Conservation (phyloP, 2,113 vertebrate genomes). For the Pleuronectes platessa region DNA sequence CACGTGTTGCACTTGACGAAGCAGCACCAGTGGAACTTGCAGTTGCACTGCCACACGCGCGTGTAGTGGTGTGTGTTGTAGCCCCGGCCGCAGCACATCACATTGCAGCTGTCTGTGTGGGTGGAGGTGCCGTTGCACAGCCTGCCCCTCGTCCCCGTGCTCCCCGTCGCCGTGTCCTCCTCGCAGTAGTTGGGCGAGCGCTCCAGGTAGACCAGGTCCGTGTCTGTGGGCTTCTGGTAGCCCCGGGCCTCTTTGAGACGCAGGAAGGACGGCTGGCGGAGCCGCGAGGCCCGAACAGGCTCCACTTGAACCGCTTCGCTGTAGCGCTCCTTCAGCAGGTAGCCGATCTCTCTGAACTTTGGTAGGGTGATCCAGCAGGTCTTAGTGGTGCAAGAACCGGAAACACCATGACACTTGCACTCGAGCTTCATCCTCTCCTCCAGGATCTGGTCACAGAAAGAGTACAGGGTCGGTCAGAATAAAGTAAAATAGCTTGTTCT, state of each 20-base stretch:
- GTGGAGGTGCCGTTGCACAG: slow-evolving; percentile 96
- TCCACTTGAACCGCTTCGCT: slow-evolving; percentile 93
- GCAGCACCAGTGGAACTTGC: slow-evolving; percentile 99
- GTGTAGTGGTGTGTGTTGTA: slow-evolving; percentile 98
- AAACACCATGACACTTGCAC: slow-evolving; percentile 97
- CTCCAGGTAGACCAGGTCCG: slow-evolving; percentile 96
- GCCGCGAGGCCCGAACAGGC: slow-evolving; percentile 91
- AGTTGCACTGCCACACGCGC: slow-evolving; percentile 97
- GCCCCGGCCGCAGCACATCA: slow-evolving; percentile 97
- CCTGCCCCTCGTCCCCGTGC: slow-evolving; percentile 93
- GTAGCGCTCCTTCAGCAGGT: slow-evolving; percentile 96
- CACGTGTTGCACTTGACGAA: slow-evolving; percentile 98
- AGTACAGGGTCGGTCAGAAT: slow-evolving; percentile 15
- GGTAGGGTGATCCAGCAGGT: slow-evolving; percentile 99
- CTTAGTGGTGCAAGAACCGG: slow-evolving; percentile 97
- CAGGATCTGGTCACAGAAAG: slow-evolving; percentile 83
- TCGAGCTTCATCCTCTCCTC: slow-evolving; percentile 97
- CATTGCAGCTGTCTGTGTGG: slow-evolving; percentile 87
- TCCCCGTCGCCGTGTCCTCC: slow-evolving; percentile 92
- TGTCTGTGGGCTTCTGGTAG: slow-evolving; percentile 96
- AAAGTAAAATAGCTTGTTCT: background rate
- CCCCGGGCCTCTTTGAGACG: slow-evolving; percentile 93
- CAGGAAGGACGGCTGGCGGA: slow-evolving; percentile 95
- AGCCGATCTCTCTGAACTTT: slow-evolving; percentile 96
- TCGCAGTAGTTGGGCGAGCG: slow-evolving; percentile 99